Evolutionary conservation across 2,797 vertebrate species (phyloP), one percentile per base, ranked within the genome.

Genomic region (Amblyopsis hoosieri): DNA sequence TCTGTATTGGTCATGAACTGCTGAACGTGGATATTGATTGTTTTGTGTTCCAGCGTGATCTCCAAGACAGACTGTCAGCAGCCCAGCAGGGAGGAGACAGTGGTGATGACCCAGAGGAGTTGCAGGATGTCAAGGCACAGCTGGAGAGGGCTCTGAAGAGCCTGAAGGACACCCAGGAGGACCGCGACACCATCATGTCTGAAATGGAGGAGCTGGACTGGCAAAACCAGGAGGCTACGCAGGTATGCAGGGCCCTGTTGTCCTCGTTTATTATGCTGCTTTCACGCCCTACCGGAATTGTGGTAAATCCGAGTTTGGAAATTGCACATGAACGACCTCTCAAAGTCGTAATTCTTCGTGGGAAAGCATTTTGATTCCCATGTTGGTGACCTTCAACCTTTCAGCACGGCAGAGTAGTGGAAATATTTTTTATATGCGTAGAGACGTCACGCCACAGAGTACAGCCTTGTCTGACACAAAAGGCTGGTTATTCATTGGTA

Each of bases 151-250:
- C 90, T 57, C 89, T 95, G 37, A 83, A 78, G 57, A 89, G 87
- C 47, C 87, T 97, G 74, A 92, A 81, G 73, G 90, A 93, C 78
- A 91, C 85, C 2, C 69, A 92, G 69, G 81, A 86, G 71, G 95
- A 97, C 73, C 92, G 94, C 62, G 93, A 97, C 76, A 90, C 87
- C 0, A 84, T 99, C 60, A 72, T 89, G 68, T 85, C 84, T 0
- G 96, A 98, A 71, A 67, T 99, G 74, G 97, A 98, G 83, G 97
- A 99, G 80, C 77, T 99, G 14, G 98, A 99, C 78, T 91, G 65
- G 53, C 96, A 99, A 81, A 99, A 98, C 87, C 96, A 97, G 78
- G 96, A 98, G 74, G 96, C 95, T 70, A 98, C 95, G 33, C 93
- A 96, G 96, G 97, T 99, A 65, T 47, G 78, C 45, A 8, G n/a